phyloP scores from a whole-genome alignment of 2,797 vertebrate species.

The Stomatorhinus walkeri region DNA sequence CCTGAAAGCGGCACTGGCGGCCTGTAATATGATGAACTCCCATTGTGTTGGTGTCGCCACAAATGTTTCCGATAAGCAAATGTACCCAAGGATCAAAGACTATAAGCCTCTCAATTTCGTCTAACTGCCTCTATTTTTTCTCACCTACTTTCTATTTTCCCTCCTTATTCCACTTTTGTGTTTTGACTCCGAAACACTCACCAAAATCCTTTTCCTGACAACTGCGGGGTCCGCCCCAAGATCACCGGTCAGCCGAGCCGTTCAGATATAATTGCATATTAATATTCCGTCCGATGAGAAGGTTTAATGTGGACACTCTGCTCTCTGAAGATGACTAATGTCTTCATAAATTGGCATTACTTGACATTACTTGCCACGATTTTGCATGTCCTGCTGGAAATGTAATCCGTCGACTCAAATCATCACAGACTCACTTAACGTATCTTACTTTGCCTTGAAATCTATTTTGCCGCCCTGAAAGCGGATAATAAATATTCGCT shows the following conservation, averaged over 20 bases:
- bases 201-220: slow-evolving; percentile 30
- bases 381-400: slow-evolving; percentile 18
- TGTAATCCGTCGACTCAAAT: slow-evolving; percentile 19
- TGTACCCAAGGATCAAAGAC: slow-evolving; percentile 72
- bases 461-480: slow-evolving; percentile 13
- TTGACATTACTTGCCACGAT: slow-evolving; percentile 31
- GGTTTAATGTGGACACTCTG: slow-evolving; percentile 21
- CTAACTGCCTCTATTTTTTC: slow-evolving; percentile 45
- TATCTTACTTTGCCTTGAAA: slow-evolving; percentile 27
- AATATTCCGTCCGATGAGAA: slow-evolving; percentile 34
- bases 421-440: slow-evolving; percentile 18
- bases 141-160: slow-evolving; percentile 43
- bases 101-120: slow-evolving; percentile 65
- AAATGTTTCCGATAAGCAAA: slow-evolving; percentile 81
- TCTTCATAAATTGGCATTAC: slow-evolving; percentile 41
- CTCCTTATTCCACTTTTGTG: slow-evolving; percentile 47
- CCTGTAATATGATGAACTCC: slow-evolving; percentile 72
- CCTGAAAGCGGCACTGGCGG: slow-evolving; percentile 69
- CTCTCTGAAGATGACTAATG: slow-evolving; percentile 31
- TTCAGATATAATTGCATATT: slow-evolving; percentile 43
- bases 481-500: slow-evolving; percentile 27
- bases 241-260: slow-evolving; percentile 39
- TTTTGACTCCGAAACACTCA: slow-evolving; percentile 37
- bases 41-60: slow-evolving; percentile 77
- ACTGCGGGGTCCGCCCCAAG: slow-evolving; percentile 34